phyloP scores from a whole-genome alignment of 2,797 vertebrate species.

The Chelon labrosus region DNA sequence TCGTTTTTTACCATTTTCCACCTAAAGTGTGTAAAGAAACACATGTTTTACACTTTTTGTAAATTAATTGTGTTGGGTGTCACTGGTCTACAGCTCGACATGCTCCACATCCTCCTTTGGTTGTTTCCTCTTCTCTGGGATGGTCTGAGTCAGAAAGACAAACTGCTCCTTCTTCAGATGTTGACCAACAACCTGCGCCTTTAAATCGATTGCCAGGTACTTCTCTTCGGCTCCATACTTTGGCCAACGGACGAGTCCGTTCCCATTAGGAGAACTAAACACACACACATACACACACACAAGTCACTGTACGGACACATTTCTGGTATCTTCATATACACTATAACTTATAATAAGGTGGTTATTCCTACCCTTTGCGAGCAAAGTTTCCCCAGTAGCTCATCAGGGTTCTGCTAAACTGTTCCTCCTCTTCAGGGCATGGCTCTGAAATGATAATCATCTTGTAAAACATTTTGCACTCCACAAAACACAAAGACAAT shows the following conservation, averaged over 20 bases:
- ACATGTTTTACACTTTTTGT: too few relatives aligned
- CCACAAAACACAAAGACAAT: not conserved
- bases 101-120: too few relatives aligned
- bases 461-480: not conserved
- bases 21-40: too few relatives aligned
- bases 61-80: too few relatives aligned
- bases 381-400: slow-evolving; percentile 90
- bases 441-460: slow-evolving; percentile 48
- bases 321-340: not conserved
- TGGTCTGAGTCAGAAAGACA: slow-evolving; percentile 78
- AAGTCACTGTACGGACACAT: not conserved
- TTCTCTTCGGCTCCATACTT: slow-evolving; percentile 74
- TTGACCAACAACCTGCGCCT: slow-evolving; percentile 58
- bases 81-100: too few relatives aligned
- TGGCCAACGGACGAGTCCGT: slow-evolving; percentile 85
- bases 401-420: slow-evolving; percentile 83
- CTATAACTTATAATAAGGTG: not conserved
- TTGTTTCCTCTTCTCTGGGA: slow-evolving; percentile 57
- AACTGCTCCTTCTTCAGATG: slow-evolving; percentile 79
- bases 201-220: slow-evolving; percentile 82
- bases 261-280: slow-evolving; percentile 87
- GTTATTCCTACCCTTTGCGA: slow-evolving; percentile 82
- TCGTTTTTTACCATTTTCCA: too few relatives aligned
- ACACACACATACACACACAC: not conserved
- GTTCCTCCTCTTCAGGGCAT: slow-evolving; percentile 80